phyloP scores from a whole-genome alignment of 2,888 invertebrate genomes.

The Kuschelorhynchus macadamiae region DNA sequence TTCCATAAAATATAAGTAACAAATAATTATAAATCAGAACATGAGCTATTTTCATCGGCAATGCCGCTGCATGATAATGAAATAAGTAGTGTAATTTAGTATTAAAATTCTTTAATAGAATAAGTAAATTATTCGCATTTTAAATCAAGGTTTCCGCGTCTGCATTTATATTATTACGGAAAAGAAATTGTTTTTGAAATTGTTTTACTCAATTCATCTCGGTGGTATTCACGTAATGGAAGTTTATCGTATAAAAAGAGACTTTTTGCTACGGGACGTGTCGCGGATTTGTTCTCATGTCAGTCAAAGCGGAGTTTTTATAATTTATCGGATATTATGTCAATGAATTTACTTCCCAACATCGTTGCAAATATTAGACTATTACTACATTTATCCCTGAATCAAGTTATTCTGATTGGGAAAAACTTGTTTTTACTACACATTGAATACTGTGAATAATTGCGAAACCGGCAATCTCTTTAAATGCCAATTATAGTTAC shows the following conservation, averaged over 20 bases:
- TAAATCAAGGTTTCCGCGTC: slow-evolving; percentile 50
- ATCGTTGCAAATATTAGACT: no score
- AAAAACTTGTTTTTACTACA: no score
- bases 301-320: slow-evolving; percentile 7
- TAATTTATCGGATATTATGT: no score
- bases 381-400: no score
- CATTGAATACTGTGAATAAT: no score
- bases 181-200: slow-evolving; percentile 29
- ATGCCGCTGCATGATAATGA: slow-evolving; percentile 39
- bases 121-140: slow-evolving; percentile 53
- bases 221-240: slow-evolving; percentile 12
- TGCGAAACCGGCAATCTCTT: no score
- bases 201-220: slow-evolving; percentile 28
- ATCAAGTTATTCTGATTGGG: no score
- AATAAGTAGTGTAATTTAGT: slow-evolving; percentile 48
- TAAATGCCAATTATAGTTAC: no score
- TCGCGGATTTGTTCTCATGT: slow-evolving; percentile 13
- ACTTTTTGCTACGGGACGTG: background rate
- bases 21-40: slow-evolving; percentile 56
- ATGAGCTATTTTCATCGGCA: slow-evolving; percentile 48
- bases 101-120: slow-evolving; percentile 50
- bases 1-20: slow-evolving; percentile 29
- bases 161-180: slow-evolving; percentile 29
- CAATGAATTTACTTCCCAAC: no score
- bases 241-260: slow-evolving; percentile 9